Evolutionary conservation across 2,113 vertebrate genomes (phyloP), one percentile per base, ranked within the genome.

Genomic region (Archilochus colubris): DNA sequence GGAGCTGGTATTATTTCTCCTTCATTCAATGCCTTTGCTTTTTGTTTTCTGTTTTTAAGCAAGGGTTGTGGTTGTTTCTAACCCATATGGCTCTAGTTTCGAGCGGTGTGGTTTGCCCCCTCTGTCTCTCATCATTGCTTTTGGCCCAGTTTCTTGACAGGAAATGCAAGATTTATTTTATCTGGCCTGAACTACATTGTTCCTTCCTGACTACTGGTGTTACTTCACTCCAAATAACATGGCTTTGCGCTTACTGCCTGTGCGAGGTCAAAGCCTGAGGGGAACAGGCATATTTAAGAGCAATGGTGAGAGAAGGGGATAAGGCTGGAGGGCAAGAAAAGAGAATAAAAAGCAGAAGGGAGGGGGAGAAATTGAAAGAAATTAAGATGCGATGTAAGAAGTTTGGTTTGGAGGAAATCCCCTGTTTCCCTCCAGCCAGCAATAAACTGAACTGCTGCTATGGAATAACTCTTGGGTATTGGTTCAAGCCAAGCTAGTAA

Each of bases 131-230:
- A 96, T 97, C 98, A 96, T 95, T 95, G 97, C 96, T 97, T 93
- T 97, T 98, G 98, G 97, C 98, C 97, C 93, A 79, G 96, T 94
- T 97, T 95, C 97, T 97, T 96, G 96, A 98, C 98, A 98, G 98
- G 98, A 98, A 98, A 98, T 97, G 97, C 74, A 76, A 98, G 97
- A 98, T 98, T 98, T 98, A 98, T 98, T 98, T 97, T 98, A 97
- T 98, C 98, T 98, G 98, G 97, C 97, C 94, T 97, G 95, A 98
- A 97, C 97, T 97, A 97, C 97, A 98, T 97, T 97, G 97, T 98
- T 98, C 97, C 97, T 98, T 98, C 97, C 98, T 97, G 97, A 96
- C 98, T 98, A 98, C 98, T 97, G 98, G 97, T 98, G 97, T 97
- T 98, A 97, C 97, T 97, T 97, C 96, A 92, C 96, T 98, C 92